Percentiles rank a stretch among this genome's conserved stretches.
phyloP scores from a whole-genome alignment of 2,113 vertebrate genomes.

The Python bivittatus region DNA sequence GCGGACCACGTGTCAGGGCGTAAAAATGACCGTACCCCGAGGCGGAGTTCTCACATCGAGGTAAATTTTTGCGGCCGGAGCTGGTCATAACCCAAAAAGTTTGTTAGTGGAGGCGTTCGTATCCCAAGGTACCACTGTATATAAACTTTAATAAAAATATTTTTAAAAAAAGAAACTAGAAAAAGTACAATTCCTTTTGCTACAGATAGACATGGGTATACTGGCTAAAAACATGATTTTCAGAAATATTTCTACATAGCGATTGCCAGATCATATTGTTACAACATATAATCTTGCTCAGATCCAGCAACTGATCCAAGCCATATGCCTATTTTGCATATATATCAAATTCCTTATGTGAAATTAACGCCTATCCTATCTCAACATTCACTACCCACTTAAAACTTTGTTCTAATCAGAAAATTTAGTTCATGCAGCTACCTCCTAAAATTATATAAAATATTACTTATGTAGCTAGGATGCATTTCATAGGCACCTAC shows the following conservation, averaged over 20 bases:
- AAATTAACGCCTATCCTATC: neutral
- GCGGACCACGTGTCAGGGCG: too few species aligned
- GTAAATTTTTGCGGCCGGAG: too few species aligned
- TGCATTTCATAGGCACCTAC: too few species aligned
- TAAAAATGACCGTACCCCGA: too few species aligned
- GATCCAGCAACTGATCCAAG: neutral
- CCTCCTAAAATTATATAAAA: neutral
- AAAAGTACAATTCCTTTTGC: neutral
- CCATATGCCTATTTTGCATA: neutral
- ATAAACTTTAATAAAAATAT: too few species aligned
- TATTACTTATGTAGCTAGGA: too few species aligned
- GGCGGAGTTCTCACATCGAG: too few species aligned
- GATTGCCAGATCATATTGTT: neutral
- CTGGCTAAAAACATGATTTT: neutral
- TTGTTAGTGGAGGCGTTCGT: too few species aligned
- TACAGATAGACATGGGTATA: neutral
- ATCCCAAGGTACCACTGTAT: too few species aligned
- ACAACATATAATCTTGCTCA: neutral
- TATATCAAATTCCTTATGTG: neutral
- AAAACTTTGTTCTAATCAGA: neutral
- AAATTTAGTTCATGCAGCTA: neutral
- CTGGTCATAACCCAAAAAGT: too few species aligned
- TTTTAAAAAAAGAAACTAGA: too few species aligned
- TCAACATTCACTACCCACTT: neutral
- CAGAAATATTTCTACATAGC: neutral